Conservation (phyloP, 2,113 vertebrate species). For the Vulpes vulpes region DNA sequence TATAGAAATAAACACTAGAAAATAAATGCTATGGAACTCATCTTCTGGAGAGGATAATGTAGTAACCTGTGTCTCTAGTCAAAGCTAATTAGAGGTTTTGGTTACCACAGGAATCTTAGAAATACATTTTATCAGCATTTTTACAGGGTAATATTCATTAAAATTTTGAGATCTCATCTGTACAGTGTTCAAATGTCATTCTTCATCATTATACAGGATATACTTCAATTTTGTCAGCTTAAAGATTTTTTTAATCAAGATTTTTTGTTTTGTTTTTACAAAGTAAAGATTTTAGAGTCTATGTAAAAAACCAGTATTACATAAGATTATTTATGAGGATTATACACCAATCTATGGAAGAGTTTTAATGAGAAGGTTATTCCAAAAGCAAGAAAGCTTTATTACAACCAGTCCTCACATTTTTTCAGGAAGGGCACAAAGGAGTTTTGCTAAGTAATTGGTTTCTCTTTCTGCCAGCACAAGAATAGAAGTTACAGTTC, state of each 20-base stretch:
- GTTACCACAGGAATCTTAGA: constrained; percentile 63
- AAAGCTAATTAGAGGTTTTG: constrained; percentile 81
- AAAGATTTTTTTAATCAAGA: constrained; percentile 41
- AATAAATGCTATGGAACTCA: constrained; percentile 34
- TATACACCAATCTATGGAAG: neutral
- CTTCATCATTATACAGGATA: neutral
- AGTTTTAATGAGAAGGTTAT: constrained; percentile 22
- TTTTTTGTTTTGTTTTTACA: constrained; percentile 43
- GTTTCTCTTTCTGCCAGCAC: neutral
- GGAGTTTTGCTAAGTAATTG: neutral
- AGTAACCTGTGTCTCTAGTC: constrained; percentile 65
- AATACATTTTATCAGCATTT: constrained; percentile 76
- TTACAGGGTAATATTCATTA: constrained; percentile 64
- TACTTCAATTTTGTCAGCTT: constrained; percentile 68
- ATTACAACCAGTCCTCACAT: neutral
- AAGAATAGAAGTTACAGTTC: neutral
- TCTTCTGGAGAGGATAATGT: neutral
- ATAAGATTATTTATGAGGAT: neutral
- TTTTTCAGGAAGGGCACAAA: neutral
- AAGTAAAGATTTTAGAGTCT: constrained; percentile 2
- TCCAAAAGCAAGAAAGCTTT: neutral
- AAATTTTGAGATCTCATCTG: constrained; percentile 70
- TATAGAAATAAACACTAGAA: constrained; percentile 69
- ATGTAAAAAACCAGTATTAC: constrained; percentile 9
- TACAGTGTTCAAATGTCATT: constrained; percentile 70